phyloP scores from a whole-genome alignment of 2,113 vertebrate species.

The Illadopsis cleaveri region DNA sequence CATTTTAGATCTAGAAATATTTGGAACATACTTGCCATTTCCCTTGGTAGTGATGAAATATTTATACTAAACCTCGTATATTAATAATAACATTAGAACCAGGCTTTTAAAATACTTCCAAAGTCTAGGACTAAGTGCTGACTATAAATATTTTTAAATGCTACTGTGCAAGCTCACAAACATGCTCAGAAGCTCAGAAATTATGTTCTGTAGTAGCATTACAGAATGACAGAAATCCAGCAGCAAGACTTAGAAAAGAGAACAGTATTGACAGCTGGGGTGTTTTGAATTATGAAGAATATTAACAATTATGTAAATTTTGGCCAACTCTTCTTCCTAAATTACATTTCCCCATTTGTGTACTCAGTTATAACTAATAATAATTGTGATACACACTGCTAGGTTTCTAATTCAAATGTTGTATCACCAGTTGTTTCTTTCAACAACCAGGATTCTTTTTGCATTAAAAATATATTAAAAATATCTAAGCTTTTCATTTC shows the following conservation, averaged over 20 bases:
- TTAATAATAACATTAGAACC: not conserved
- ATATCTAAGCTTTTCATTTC: not conserved
- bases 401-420: not conserved
- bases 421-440: not conserved
- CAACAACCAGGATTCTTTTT: not conserved
- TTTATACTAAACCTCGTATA: not conserved
- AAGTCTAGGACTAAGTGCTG: not conserved
- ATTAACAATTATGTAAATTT: not conserved
- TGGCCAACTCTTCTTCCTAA: not conserved
- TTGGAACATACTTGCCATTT: not conserved
- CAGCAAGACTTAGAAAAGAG: not conserved
- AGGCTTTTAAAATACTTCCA: not conserved
- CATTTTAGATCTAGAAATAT: not conserved
- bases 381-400: not conserved
- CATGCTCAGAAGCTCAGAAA: not conserved
- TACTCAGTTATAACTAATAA: not conserved
- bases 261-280: not conserved
- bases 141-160: not conserved
- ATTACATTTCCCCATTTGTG: not conserved
- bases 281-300: not conserved
- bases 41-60: not conserved
- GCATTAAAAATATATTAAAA: not conserved
- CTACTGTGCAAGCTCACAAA: not conserved
- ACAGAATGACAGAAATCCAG: not conserved
- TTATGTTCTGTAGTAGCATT: not conserved